Conservation (phyloP, 2,113 vertebrate genomes). For the Antechinus stuartii region DNA sequence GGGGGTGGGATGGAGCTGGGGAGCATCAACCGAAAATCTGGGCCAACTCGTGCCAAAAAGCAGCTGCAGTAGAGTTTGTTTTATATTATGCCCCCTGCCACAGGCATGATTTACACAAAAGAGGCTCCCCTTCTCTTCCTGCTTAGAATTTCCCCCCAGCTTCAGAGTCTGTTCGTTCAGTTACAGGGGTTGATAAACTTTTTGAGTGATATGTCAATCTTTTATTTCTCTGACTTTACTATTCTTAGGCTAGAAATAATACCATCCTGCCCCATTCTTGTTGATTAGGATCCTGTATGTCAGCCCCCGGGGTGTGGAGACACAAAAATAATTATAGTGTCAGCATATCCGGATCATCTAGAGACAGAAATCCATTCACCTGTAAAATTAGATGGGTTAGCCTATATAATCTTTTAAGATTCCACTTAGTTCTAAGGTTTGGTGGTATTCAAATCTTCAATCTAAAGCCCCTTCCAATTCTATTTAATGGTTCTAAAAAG, state of each 20-base stretch:
- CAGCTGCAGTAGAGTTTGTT: not conserved
- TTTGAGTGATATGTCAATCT: not conserved
- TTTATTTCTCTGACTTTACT: not conserved
- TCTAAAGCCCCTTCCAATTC: not conserved
- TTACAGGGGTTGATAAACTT: not conserved
- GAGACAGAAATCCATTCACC: not conserved
- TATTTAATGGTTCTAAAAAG: not conserved
- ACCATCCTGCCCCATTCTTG: not conserved
- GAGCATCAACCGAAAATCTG: not conserved
- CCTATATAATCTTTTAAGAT: not conserved
- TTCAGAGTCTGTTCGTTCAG: not conserved
- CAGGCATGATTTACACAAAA: not conserved
- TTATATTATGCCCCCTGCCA: not conserved
- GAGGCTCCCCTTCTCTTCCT: not conserved
- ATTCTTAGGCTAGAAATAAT: not conserved
- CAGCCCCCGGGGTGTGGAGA: not conserved
- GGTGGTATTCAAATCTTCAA: not conserved
- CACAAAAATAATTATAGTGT: not conserved
- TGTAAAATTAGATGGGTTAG: not conserved
- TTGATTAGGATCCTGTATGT: not conserved
- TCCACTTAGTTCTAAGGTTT: not conserved
- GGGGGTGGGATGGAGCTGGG: not conserved
- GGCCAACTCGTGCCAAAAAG: not conserved
- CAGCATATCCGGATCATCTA: not conserved
- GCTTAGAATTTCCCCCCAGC: not conserved